A percentile compares a stretch with the other conserved stretches of the same genome.
These are phyloP conservation scores for Elysia crispata DNA, from an alignment of 2,888 invertebrate species.

Conservation along the genomic window DNA sequence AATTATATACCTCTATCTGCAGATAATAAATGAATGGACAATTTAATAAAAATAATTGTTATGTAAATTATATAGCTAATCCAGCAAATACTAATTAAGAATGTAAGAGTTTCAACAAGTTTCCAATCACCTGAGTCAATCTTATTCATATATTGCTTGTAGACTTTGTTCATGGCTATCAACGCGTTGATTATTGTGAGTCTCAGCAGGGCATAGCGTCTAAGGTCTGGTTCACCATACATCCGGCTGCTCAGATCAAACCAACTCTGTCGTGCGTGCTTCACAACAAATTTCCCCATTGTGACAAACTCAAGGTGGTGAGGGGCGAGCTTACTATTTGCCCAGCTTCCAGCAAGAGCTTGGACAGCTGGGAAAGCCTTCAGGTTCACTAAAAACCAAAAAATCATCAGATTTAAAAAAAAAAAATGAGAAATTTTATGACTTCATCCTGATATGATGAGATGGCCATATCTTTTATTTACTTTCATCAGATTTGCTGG, in stretches of 20 bases:
- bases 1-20: too few relatives aligned
- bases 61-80: too few relatives aligned
- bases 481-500: too few relatives aligned
- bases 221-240: slow-evolving; percentile 1
- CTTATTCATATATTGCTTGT: slow-evolving; percentile 9
- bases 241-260: neutral
- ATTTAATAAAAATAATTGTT: too few relatives aligned
- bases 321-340: neutral
- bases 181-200: slow-evolving; percentile 2
- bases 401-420: too few relatives aligned
- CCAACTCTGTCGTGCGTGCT: slow-evolving; percentile 5
- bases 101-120: too few relatives aligned
- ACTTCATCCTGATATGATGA: too few relatives aligned
- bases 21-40: too few relatives aligned
- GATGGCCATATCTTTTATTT: too few relatives aligned
- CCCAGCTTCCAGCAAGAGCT: neutral
- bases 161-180: slow-evolving; percentile 27
- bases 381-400: slow-evolving; percentile 27
- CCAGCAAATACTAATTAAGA: too few relatives aligned
- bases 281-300: slow-evolving; percentile 17
- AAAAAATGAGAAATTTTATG: too few relatives aligned
- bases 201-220: slow-evolving; percentile 16
- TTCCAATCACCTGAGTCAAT: neutral
- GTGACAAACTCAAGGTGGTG: neutral
- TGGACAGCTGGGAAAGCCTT: slow-evolving; percentile 30